phyloP scores from a whole-genome alignment of 2,113 vertebrate species.

The Progne subis region DNA sequence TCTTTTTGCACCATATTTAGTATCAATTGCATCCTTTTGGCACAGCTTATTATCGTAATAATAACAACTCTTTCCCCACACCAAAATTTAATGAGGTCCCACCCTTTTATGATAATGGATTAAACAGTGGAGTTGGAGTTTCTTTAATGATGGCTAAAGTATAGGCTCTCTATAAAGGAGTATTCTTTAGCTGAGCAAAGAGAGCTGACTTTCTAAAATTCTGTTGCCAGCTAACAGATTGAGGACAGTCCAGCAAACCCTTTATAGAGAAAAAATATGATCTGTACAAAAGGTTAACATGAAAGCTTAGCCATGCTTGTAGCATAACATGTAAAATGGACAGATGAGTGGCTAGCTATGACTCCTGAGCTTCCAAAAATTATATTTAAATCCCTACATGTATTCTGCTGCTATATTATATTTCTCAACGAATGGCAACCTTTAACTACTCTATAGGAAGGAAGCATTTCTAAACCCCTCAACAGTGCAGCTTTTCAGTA shows the following conservation, averaged over 20 bases:
- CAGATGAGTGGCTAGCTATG: neutral
- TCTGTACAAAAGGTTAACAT: neutral
- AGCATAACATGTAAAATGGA: neutral
- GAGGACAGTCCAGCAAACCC: neutral
- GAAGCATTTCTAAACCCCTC: neutral
- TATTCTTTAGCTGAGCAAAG: neutral
- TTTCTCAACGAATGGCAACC: neutral
- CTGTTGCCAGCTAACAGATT: neutral
- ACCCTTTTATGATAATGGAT: neutral
- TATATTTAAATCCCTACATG: neutral
- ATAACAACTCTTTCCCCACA: neutral
- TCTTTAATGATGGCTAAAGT: neutral
- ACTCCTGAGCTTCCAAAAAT: neutral
- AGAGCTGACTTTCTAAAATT: neutral
- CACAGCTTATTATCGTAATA: neutral
- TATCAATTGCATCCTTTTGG: neutral
- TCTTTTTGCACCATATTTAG: neutral
- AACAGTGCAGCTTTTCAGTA: neutral
- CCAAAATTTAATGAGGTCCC: neutral
- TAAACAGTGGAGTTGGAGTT: neutral
- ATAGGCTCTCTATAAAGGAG: neutral
- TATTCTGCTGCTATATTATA: neutral
- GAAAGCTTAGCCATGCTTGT: neutral
- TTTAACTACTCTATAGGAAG: neutral
- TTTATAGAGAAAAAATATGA: neutral